Conservation (phyloP, 2,888 invertebrate genomes). For the Cephus runcator region DNA sequence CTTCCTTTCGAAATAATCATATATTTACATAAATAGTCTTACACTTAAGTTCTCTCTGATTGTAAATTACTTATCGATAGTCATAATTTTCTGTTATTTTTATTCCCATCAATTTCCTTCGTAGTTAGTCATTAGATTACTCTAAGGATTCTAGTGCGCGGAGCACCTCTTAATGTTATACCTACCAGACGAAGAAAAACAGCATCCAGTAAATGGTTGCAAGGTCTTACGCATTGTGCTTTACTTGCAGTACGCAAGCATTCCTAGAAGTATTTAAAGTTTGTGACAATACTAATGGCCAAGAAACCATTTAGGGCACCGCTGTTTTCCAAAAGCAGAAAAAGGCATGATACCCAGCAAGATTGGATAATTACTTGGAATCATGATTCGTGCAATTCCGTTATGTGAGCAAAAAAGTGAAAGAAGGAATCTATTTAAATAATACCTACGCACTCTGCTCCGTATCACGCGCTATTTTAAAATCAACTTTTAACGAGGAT, state of each 20-base stretch:
- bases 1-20: neutral
- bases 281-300: constrained; percentile 31
- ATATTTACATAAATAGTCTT: neutral
- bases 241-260: neutral
- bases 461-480: neutral
- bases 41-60: neutral
- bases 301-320: constrained; percentile 53
- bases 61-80: neutral
- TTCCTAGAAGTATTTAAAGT: neutral
- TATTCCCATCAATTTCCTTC: neutral
- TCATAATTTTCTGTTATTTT: neutral
- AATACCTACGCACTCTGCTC: neutral
- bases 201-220: constrained; percentile 50
- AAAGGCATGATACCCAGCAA: neutral
- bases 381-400: neutral
- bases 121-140: neutral
- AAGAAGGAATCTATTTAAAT: neutral
- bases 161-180: neutral
- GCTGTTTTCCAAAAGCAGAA: constrained; percentile 38
- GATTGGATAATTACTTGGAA: neutral
- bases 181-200: constrained; percentile 26
- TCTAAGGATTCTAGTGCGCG: neutral
- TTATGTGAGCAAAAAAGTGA: neutral
- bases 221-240: constrained; percentile 28
- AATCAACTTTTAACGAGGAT: neutral